Percentiles rank a stretch among this genome's conserved stretches.
phyloP scores from a whole-genome alignment of 2,113 vertebrate species.

The Tilapia sparmanii region DNA sequence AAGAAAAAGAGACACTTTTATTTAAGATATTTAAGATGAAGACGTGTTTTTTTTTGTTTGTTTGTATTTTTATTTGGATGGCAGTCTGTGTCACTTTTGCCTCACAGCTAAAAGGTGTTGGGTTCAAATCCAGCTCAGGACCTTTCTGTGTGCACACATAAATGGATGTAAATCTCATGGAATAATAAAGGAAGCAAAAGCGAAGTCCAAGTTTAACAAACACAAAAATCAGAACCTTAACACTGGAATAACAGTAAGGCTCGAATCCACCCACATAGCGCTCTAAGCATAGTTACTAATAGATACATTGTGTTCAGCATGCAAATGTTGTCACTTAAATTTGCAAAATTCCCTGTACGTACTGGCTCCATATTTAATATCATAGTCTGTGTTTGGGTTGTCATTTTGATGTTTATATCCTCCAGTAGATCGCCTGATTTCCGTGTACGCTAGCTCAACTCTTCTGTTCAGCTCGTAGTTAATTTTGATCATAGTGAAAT shows the following conservation, averaged over 20 bases:
- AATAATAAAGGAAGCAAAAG: neutral
- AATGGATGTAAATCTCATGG: neutral
- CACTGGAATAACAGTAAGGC: neutral
- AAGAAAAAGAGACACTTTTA: neutral
- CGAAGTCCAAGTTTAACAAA: neutral
- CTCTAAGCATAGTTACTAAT: neutral
- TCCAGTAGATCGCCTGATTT: conserved; percentile 5
- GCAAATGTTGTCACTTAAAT: neutral
- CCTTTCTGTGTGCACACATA: neutral
- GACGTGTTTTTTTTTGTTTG: neutral
- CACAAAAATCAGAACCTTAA: neutral
- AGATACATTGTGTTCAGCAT: neutral
- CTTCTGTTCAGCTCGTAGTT: neutral
- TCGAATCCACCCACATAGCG: neutral
- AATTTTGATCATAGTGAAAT: neutral
- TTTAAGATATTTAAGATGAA: neutral
- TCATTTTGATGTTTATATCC: neutral
- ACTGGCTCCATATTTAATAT: neutral
- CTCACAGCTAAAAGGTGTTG: neutral
- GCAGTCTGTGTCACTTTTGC: neutral
- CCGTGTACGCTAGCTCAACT: neutral
- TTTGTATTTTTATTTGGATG: neutral
- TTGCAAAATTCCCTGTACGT: neutral
- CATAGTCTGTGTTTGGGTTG: neutral
- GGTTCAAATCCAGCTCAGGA: neutral